Evolutionary conservation across 1,140 invertebrate species (phyloP), one percentile per base, ranked within the genome.

Genomic region (Trissolcus basalis): DNA sequence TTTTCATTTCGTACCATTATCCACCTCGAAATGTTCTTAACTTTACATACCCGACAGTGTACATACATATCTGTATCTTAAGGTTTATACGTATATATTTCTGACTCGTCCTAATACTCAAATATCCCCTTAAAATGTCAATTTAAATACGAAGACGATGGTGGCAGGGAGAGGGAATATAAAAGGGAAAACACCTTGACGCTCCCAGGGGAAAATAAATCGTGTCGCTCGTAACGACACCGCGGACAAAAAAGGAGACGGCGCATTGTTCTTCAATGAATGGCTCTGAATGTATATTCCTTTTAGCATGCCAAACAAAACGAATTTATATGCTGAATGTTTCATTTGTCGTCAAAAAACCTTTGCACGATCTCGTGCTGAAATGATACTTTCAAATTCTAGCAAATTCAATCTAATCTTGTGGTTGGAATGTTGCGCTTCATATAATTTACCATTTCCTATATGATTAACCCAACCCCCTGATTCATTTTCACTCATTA

Each of bases 1-100:
- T 74, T 74, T 74, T 68, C 63, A 68, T 74, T 67, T 74, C 70
- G 55, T 61, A 32, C 55, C 50, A 67, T 73, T 67, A 73, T 73
- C 55, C 50, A 56, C 15, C 69, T 63, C 36, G 27, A 71, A 71
- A 71, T 9, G 48, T 53, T 63, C 53, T 64, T 71, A 71, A 51
- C 59, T 58, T 64, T 58, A 63, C 54, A 71, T 64, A 58, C 36
- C 16, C 1, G 14, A 39, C 36, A 9, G 9, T 43, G n/a, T 44
- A 44, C 10, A 47, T 19, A 48, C 5, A 3, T 16, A 10, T 13
- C 11, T 48, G 43, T 41, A 32, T 55, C 33, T 11, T 48, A 5
- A 32, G 0, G 19, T 49, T 36, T 33, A 19, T 35, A 4, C 13
- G 32, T 51, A 54, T 9, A 41, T 32, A 32, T 41, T 39, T 47